Evolutionary conservation across 2,797 vertebrate species (phyloP).

Genomic region (Notamacropus eugenii): DNA sequence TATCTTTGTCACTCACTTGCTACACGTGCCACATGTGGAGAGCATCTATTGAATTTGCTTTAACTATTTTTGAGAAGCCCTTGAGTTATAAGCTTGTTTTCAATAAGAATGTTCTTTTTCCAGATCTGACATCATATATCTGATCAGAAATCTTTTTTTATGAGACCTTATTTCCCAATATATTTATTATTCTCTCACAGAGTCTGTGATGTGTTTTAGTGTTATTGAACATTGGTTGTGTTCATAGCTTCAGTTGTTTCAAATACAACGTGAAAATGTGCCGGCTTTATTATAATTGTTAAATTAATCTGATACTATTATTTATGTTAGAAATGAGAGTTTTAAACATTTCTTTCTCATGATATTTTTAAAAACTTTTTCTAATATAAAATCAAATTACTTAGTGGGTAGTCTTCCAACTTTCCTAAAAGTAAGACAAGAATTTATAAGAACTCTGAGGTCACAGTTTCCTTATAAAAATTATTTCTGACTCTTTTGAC

Average conservation of each 20-base stretch:
- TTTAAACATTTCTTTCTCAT: conserved; percentile 23
- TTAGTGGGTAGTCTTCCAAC: not conserved
- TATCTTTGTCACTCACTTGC: not conserved
- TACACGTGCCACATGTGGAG: no score
- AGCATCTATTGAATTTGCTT: not conserved
- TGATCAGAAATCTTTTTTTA: not conserved
- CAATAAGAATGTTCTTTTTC: not conserved
- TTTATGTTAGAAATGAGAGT: conserved; percentile 16
- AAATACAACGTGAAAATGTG: conserved; percentile 3
- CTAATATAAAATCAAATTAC: not conserved
- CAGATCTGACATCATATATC: not conserved
- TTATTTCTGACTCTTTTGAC: conserved; percentile 32
- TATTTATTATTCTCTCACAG: not conserved
- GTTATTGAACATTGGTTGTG: not conserved
- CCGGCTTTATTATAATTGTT: not conserved
- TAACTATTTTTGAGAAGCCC: not conserved
- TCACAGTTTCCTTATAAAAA: not conserved
- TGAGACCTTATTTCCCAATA: not conserved
- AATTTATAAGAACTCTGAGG: conserved; percentile 7
- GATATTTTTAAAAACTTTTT: not conserved
- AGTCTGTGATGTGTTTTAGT: conserved; percentile 28
- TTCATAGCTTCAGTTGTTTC: not conserved
- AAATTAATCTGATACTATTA: conserved; percentile 10
- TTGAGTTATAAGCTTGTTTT: not conserved
- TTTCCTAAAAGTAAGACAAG: conserved; percentile 6